Conservation (phyloP, 2,888 invertebrate species). For the Andrena praecox region DNA sequence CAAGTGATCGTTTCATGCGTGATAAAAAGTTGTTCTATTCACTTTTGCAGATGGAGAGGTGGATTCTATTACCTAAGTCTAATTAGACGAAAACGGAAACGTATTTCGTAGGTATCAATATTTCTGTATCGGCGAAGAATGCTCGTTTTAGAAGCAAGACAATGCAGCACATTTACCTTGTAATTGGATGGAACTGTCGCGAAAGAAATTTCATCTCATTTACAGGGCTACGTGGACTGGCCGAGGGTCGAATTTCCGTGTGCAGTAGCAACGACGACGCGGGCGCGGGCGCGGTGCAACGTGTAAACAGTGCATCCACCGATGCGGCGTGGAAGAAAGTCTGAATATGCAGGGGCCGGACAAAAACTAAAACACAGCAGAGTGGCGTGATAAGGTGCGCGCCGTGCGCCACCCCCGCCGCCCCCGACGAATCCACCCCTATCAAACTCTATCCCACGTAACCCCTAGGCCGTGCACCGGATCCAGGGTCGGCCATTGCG, state of each 20-base stretch:
- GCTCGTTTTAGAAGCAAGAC: background rate
- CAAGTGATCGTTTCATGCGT: too few relatives aligned
- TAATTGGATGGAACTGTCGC: constrained; percentile 39
- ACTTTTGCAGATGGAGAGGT: background rate
- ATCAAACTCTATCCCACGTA: constrained; percentile 60
- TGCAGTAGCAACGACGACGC: background rate
- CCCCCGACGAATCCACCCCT: constrained; percentile 52
- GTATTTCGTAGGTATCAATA: too few relatives aligned
- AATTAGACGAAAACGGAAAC: background rate
- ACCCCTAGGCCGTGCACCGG: constrained; percentile 40
- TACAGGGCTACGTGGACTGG: constrained; percentile 7
- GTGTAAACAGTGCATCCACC: constrained; percentile 27
- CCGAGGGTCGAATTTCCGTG: constrained; percentile 30
- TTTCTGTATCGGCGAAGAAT: too few relatives aligned
- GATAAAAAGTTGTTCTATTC: too few relatives aligned
- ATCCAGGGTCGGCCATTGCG: constrained; percentile 53
- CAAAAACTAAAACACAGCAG: constrained; percentile 63
- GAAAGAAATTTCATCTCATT: constrained; percentile 54
- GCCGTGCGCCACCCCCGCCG: constrained; percentile 30
- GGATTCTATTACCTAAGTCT: background rate
- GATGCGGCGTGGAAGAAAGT: constrained; percentile 53
- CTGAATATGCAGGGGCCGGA: constrained; percentile 60
- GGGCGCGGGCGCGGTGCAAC: background rate
- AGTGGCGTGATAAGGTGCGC: constrained; percentile 66
- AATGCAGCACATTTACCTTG: constrained; percentile 2